Conservation (phyloP, 2,113 vertebrate genomes). For the Aspidoscelis tigris region DNA sequence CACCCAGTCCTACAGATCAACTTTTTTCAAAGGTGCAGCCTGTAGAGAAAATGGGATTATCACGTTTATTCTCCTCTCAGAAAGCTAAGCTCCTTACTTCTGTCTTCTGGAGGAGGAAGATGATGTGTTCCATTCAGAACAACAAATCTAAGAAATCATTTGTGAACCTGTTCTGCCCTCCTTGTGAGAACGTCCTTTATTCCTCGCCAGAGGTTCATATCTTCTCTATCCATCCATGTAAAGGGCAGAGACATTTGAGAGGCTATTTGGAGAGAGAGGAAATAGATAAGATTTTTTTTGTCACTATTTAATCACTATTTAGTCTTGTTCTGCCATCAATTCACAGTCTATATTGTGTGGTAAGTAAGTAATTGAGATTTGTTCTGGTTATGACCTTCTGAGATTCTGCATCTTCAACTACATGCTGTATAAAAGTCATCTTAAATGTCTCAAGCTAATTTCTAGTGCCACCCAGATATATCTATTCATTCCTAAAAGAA, state of each 20-base stretch:
- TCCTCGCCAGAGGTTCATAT: neutral
- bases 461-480: too few species aligned
- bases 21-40: neutral
- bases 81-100: too few species aligned
- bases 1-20: neutral
- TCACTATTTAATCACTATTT: neutral
- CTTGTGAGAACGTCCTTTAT: neutral
- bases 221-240: neutral
- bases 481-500: too few species aligned
- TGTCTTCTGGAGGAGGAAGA: too few species aligned
- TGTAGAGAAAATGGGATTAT: neutral
- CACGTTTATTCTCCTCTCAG: neutral
- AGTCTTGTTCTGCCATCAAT: neutral
- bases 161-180: neutral
- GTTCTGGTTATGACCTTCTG: neutral
- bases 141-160: neutral
- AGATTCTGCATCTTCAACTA: neutral
- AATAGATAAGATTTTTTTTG: neutral
- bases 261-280: neutral
- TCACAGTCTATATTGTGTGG: neutral
- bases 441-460: too few species aligned
- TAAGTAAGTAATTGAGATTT: neutral
- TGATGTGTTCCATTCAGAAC: too few species aligned
- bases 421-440: too few species aligned
- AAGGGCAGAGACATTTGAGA: neutral